These are phyloP conservation scores for Tenthredo livida DNA, from an alignment of 2,888 invertebrate species.

Conservation along the genomic window DNA sequence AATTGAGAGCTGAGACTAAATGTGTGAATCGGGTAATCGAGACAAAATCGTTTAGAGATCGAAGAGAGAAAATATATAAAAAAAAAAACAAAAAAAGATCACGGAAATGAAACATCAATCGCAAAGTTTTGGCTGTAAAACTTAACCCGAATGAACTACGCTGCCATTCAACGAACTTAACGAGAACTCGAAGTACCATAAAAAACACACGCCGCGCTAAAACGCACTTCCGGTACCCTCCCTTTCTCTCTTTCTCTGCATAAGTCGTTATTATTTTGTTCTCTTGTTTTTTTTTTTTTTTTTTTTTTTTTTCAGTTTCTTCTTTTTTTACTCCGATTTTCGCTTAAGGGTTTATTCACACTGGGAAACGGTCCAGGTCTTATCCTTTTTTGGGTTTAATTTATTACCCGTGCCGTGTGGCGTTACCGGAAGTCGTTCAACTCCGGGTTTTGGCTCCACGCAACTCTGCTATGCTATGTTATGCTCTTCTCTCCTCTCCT, in stretches of 20 bases:
- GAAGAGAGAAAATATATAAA: not conserved
- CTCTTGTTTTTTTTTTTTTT: not conserved
- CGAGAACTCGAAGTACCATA: conserved; percentile 20
- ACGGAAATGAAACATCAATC: not conserved
- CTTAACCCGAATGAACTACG: conserved; percentile 7
- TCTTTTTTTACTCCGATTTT: not conserved
- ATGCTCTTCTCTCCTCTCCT: not conserved
- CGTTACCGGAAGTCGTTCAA: conserved; percentile 31
- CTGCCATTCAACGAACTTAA: not conserved
- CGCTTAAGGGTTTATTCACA: conserved; percentile 18
- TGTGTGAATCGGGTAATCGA: too few relatives aligned
- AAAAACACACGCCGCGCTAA: conserved; percentile 6
- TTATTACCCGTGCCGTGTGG: conserved; percentile 14
- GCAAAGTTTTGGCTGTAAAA: conserved; percentile 2
- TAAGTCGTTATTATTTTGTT: not conserved
- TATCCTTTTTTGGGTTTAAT: conserved; percentile 9
- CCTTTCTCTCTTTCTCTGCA: not conserved
- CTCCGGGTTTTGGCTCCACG: not conserved
- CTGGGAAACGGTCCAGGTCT: not conserved
- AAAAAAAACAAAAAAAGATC: not conserved
- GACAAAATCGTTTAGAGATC: too few relatives aligned
- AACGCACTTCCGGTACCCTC: not conserved
- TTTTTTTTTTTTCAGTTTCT: not conserved
- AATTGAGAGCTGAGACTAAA: too few relatives aligned
- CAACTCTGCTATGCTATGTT: not conserved